phyloP scores from a whole-genome alignment of 1,140 invertebrate genomes.

The Zophobas morio region DNA sequence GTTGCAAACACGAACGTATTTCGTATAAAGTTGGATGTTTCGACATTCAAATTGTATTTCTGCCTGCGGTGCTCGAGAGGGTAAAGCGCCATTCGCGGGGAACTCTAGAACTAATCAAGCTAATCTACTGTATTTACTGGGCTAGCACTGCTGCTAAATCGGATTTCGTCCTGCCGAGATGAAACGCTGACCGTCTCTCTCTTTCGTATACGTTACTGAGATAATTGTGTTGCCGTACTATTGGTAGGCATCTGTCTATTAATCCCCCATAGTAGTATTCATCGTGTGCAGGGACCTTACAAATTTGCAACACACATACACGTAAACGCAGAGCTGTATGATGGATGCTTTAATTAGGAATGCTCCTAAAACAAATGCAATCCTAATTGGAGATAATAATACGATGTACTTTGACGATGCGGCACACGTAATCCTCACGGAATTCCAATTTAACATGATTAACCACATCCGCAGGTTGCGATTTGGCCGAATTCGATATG shows the following conservation, averaged over 20 bases:
- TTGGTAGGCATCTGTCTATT: conserved; percentile 37
- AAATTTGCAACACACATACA: conserved; percentile 37
- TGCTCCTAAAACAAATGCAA: conserved; percentile 41
- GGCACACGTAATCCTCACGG: conserved; percentile 22
- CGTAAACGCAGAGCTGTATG: conserved; percentile 19
- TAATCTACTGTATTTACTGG: conserved; percentile 61
- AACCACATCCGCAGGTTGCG: conserved; percentile 8
- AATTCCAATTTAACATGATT: conserved; percentile 27
- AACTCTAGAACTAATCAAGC: conserved; percentile 52
- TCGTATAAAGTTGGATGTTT: conserved; percentile 31
- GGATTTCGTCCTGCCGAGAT: conserved; percentile 56
- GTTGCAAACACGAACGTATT: conserved; percentile 8
- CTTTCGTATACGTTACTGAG: conserved; percentile 28
- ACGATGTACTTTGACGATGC: conserved; percentile 31
- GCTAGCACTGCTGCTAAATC: conserved; percentile 58
- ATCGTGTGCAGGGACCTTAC: conserved; percentile 39
- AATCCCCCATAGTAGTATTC: conserved; percentile 36
- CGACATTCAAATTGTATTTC: conserved; percentile 48
- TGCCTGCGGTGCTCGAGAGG: conserved; percentile 28
- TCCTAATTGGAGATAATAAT: conserved; percentile 37
- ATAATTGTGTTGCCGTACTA: conserved; percentile 38
- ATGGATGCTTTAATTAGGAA: conserved; percentile 39
- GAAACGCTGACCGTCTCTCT: conserved; percentile 52
- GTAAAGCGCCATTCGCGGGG: conserved; percentile 41
- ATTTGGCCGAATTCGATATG: background rate